Percentiles rank a stretch among this genome's conserved stretches.
Evolutionary conservation across 2,113 vertebrate genomes (phyloP).

Genomic region (Microcebus ravelobensis): DNA sequence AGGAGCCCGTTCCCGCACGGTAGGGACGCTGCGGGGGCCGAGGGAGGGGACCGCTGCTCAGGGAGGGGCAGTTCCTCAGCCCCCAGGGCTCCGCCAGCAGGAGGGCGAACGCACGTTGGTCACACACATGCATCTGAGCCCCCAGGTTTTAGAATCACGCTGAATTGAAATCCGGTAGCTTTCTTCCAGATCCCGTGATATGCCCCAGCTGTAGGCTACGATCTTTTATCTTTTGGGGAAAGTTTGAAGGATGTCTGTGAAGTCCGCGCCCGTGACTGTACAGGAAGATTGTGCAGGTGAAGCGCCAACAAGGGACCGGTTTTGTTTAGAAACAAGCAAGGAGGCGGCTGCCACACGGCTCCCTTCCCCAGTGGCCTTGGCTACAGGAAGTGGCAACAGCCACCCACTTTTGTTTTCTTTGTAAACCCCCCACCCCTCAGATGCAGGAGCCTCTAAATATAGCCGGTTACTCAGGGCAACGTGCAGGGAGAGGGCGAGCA

Average conservation of each 20-base stretch:
- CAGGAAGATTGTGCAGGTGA: rapidly evolving
- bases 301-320: not conserved
- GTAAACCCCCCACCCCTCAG: not conserved
- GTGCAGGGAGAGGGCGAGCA: rapidly evolving
- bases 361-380: not conserved
- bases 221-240: not conserved
- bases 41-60: not conserved
- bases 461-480: not conserved
- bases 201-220: rapidly evolving
- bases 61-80: rapidly evolving
- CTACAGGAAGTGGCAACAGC: not conserved
- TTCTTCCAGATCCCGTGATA: not conserved
- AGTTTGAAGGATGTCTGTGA: not conserved
- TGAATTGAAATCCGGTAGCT: not conserved
- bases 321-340: not conserved
- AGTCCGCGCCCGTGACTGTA: rapidly evolving
- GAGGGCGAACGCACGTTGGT: rapidly evolving
- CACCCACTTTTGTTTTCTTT: not conserved
- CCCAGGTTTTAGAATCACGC: not conserved
- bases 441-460: not conserved
- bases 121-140: rapidly evolving
- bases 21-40: no score
- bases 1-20: not conserved
- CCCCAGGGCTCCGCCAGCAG: rapidly evolving
- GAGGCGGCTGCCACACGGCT: not conserved